Base-by-base conservation (phyloP, 2,797 vertebrate species). In the Triplophysa bombifrons region DNA sequence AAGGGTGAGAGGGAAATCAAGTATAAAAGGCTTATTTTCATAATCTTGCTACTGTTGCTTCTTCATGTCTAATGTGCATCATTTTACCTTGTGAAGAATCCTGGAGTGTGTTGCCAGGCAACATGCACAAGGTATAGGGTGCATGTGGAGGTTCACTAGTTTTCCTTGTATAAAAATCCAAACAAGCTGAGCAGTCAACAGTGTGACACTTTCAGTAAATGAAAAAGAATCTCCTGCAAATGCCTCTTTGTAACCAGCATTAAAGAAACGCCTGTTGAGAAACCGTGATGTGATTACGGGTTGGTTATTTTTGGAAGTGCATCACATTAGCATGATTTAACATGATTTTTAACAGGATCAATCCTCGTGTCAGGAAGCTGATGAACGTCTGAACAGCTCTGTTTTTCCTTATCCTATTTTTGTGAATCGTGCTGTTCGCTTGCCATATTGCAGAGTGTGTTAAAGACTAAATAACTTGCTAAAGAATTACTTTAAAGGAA, bases 21-120 rank as follows among this genome's bases (percentile, higher is more conserved):
- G 82, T 82, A 88, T 85, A 87, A 84, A 86, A 89, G 86, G 89
- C 87, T 82, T 87, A 85, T 89, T 89, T 74, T 90, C 65, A 78
- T 90, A 87, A 90, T 90, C 90, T 90, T 87, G 76, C 83, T 76
- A 84, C 66, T 82, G 86, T 89, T 89, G 89, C 87, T 88, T 88
- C 88, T 89, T 88, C 90, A 90, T 92, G 78, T 76, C 60, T 83
- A 81, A 80, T 84, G 80, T 65, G 72, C 71, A 68, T 81, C 55
- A 64, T 91, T 88, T 89, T 90, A 92, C 92, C 89, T 91, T 89
- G 83, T 82, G 82, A 38, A 80, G 87, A 89, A 89, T 84, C 90
- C 89, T 89, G 89, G 89, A 67, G 17, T 58, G 69, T 76, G 93
- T 94, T 94, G 93, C 93, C 91, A 93, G 85, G 93, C 92, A 93